These are phyloP conservation scores for Phrynosoma platyrhinos DNA, from an alignment of 2,113 vertebrate species.

Conservation along the genomic window DNA sequence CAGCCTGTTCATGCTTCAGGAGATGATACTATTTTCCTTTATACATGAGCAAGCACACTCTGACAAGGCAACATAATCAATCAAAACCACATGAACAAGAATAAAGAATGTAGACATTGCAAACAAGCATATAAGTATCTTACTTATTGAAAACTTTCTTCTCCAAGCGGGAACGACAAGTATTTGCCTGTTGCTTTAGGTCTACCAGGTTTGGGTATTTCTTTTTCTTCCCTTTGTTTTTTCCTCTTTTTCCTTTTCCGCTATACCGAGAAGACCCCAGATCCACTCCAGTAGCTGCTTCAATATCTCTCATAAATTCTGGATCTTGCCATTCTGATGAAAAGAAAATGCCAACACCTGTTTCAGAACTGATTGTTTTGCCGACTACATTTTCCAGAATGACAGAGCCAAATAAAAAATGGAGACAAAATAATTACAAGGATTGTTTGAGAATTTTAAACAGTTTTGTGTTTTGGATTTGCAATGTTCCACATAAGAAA, in stretches of 20 bases:
- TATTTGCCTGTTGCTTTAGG: conserved; percentile 85
- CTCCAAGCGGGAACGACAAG: conserved; percentile 85
- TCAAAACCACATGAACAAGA: neutral
- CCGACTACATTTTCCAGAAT: neutral
- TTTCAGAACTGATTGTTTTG: neutral
- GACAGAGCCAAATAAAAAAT: neutral
- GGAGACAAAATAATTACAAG: no score
- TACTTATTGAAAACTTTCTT: conserved; percentile 95
- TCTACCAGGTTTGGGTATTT: conserved; percentile 91
- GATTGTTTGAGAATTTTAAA: neutral
- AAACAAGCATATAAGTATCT: conserved; percentile 42
- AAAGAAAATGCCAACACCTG: neutral
- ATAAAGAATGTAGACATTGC: neutral
- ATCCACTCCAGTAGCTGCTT: conserved; percentile 87
- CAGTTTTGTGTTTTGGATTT: neutral
- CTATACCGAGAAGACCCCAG: conserved; percentile 85
- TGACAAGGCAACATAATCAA: conserved; percentile 7
- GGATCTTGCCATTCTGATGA: conserved; percentile 89
- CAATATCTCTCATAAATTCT: conserved; percentile 91
- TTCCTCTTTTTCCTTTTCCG: conserved; percentile 74
- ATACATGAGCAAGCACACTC: neutral
- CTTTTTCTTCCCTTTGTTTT: conserved; percentile 81
- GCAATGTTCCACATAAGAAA: neutral
- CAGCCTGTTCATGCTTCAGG: no score
- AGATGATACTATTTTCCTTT: neutral